Conservation (phyloP, 2,888 invertebrate genomes). For the Charanyca ferruginea region DNA sequence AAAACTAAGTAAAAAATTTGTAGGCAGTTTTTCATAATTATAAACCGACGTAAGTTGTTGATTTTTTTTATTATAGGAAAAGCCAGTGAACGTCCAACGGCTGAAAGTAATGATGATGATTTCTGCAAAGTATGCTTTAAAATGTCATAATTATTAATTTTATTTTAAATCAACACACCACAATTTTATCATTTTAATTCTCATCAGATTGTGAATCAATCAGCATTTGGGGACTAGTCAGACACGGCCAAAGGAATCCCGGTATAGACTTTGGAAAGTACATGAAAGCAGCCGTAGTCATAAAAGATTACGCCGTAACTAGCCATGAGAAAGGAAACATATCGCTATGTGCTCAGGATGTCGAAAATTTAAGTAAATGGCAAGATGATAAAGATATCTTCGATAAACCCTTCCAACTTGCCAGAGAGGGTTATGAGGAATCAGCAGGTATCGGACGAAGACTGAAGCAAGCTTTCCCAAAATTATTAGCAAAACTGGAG, state of each 20-base stretch:
- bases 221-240: constrained; percentile 80
- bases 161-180: too few species aligned
- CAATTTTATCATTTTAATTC: not conserved
- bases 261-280: constrained; percentile 62
- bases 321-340: constrained; percentile 79
- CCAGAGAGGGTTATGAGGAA: constrained; percentile 91
- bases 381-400: constrained; percentile 73
- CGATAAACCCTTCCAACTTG: constrained; percentile 72
- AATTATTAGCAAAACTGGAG: constrained; percentile 86
- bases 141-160: not conserved
- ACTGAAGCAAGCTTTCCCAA: constrained; percentile 78
- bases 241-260: constrained; percentile 80
- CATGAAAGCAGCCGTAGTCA: constrained; percentile 75
- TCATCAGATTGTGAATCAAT: constrained; percentile 80
- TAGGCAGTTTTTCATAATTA: too few species aligned
- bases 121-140: not conserved
- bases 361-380: constrained; percentile 81
- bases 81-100: too few species aligned
- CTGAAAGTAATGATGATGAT: too few species aligned
- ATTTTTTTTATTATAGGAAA: too few species aligned
- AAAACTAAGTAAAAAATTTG: too few species aligned
- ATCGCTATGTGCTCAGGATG: constrained; percentile 84
- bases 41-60: too few species aligned
- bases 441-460: constrained; percentile 90
- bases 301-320: constrained; percentile 74